These are phyloP conservation scores for Apogon talboti DNA, from an alignment of 2,797 vertebrate species.

Conservation along the genomic window DNA sequence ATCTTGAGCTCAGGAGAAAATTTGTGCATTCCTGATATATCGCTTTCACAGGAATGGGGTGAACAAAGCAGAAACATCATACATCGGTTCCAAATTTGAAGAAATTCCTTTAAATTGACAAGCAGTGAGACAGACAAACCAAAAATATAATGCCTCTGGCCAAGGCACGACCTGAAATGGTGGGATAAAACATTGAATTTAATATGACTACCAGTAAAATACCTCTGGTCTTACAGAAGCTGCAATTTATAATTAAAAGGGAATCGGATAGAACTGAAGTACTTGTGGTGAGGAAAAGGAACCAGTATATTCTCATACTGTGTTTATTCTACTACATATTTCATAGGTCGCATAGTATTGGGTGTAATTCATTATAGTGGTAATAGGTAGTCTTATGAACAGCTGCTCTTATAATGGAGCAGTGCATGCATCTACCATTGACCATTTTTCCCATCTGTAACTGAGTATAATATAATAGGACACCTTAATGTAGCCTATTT, in stretches of 20 bases:
- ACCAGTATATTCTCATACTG: slow-evolving; percentile 47
- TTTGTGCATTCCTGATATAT: too few relatives aligned
- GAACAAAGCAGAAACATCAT: too few relatives aligned
- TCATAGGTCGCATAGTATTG: slow-evolving; percentile 33
- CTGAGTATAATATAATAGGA: slow-evolving; percentile 40
- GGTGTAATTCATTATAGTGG: slow-evolving; percentile 28
- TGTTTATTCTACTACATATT: slow-evolving; percentile 45
- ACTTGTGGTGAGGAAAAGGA: slow-evolving; percentile 49
- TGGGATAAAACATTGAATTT: too few relatives aligned
- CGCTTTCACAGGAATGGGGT: too few relatives aligned
- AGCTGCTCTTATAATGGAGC: slow-evolving; percentile 1
- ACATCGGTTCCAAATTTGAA: too few relatives aligned
- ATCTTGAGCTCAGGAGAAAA: too few relatives aligned
- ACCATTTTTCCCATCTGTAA: slow-evolving; percentile 14
- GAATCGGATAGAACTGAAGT: neutral
- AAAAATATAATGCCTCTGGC: too few relatives aligned
- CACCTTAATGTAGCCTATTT: slow-evolving; percentile 30
- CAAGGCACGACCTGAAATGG: too few relatives aligned
- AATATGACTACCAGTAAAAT: too few relatives aligned
- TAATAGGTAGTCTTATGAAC: slow-evolving; percentile 22
- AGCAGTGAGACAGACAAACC: too few relatives aligned
- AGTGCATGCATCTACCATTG: slow-evolving; percentile 13
- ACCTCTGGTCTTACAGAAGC: neutral
- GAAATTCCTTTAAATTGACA: too few relatives aligned
- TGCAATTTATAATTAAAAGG: neutral